A percentile compares a stretch with the other conserved stretches of the same genome.
Evolutionary conservation across 1,140 invertebrate species (phyloP).

Genomic region (Monomorium pharaonis): DNA sequence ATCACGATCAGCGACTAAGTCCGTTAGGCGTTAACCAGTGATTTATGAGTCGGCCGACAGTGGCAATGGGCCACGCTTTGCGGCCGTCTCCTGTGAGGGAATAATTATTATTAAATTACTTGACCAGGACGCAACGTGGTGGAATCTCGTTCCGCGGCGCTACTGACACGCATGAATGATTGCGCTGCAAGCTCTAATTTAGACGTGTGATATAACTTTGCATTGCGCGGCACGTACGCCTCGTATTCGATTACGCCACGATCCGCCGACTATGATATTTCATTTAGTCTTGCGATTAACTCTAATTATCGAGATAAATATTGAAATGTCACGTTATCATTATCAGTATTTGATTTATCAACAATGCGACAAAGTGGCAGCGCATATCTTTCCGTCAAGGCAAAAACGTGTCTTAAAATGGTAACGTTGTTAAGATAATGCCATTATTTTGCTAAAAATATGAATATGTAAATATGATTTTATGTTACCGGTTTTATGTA

Average conservation of each 20-base stretch:
- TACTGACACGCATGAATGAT: slow-evolving; percentile 70
- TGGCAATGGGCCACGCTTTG: slow-evolving; percentile 52
- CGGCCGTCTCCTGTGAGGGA: slow-evolving; percentile 48
- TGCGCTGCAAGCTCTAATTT: slow-evolving; percentile 66
- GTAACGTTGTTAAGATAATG: not conserved
- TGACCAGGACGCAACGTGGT: slow-evolving; percentile 50
- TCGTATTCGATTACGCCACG: slow-evolving; percentile 59
- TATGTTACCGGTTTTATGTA: not conserved
- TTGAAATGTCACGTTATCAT: not conserved
- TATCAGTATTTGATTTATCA: not conserved
- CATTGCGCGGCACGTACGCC: slow-evolving; percentile 24
- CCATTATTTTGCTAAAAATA: not conserved
- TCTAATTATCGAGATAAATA: slow-evolving; percentile 25
- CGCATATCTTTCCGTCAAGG: not conserved
- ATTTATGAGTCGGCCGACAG: slow-evolving; percentile 63
- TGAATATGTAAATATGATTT: not conserved
- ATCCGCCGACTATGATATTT: slow-evolving; percentile 30
- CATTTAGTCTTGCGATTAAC: slow-evolving; percentile 39
- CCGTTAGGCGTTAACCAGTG: slow-evolving; percentile 44
- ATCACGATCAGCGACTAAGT: slow-evolving; percentile 55
- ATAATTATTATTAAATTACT: slow-evolving; percentile 75
- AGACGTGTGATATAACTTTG: slow-evolving; percentile 62
- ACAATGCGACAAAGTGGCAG: not conserved
- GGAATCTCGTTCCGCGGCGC: slow-evolving; percentile 66
- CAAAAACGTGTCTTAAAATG: not conserved